These are phyloP conservation scores for Sceliomorpha sp. DNA, from an alignment of 2,888 invertebrate genomes.

Conservation along the genomic window DNA sequence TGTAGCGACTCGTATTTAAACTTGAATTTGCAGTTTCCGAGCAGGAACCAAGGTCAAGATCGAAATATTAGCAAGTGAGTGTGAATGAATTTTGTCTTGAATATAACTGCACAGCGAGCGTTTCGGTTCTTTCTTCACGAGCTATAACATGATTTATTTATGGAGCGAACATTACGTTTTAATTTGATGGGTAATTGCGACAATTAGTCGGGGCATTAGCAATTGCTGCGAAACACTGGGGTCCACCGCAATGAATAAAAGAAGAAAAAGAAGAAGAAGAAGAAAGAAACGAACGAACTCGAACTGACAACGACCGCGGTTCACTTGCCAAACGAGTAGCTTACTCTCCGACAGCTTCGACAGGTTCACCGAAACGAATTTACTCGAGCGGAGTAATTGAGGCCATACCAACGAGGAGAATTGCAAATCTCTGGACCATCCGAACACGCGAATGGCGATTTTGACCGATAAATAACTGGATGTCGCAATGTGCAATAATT, in stretches of 20 bases:
- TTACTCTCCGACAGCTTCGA: conserved; percentile 53
- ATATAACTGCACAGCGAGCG: too few species aligned
- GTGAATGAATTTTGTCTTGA: too few species aligned
- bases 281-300: background rate
- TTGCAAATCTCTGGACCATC: conserved; percentile 20
- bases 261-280: background rate
- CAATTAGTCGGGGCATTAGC: conserved; percentile 52
- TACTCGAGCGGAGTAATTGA: conserved; percentile 61
- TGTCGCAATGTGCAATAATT: conserved; percentile 35
- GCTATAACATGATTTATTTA: too few species aligned
- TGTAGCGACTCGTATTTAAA: too few species aligned
- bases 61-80: background rate
- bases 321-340: conserved; percentile 42
- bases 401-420: conserved; percentile 43
- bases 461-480: conserved; percentile 49
- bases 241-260: conserved; percentile 31
- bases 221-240: conserved; percentile 28
- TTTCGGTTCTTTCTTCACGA: too few species aligned
- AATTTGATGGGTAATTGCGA: conserved; percentile 47
- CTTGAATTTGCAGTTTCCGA: too few species aligned
- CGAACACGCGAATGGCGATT: conserved; percentile 37
- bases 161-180: conserved; percentile 18
- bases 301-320: conserved; percentile 30
- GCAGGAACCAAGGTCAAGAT: too few species aligned
- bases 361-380: conserved; percentile 60